Base-by-base conservation (phyloP, 2,888 invertebrate genomes). In the Cerastis leucographa region DNA sequence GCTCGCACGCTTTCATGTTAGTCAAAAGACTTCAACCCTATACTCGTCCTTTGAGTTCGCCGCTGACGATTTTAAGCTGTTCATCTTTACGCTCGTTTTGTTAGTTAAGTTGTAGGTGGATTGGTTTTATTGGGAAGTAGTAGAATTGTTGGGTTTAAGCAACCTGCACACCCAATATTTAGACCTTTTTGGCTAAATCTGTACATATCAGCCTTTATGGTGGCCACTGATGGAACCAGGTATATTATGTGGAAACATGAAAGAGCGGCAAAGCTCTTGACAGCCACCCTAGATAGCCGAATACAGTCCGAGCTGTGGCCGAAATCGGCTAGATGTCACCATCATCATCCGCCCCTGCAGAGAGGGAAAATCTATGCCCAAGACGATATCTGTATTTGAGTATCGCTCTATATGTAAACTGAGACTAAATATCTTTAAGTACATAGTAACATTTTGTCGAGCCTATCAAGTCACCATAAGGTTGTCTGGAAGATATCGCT, bases 1-100 rank as follows among this genome's bases (percentile, higher is more conserved):
- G 89, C 89, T 90, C 89, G 88, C 91, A 88, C 91, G 88, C 88
- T 89, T 89, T 89, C 91, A 90, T 86, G 88, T 82, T 84, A 73
- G 71, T 79, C 29, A 88, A 90, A 90, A 90, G 88, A 80, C 82
- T 64, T 76, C 78, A 85, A 78, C 83, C 85, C 76, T 88, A 82
- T 22, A 81, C 78, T 42, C 42, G 75, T 78, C 90, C 90, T 91
- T 92, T 92, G 88, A 89, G 83, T 75, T 87, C 88, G 89, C 90
- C 87, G 87, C 83, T 81, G 56, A 74, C 42, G 76, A 56, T 71
- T 29, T 85, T 70, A 67, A 83, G 83, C 66, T 84, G 74, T 85
- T 84, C 85, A 78, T 78, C 86, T 84, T 74, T 74, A 85, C 61
- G 71, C 59, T 83, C 74, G 74, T 62, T 76, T 74, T 69, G 56